These are phyloP conservation scores for Pseudochromis fuscus DNA, from an alignment of 2,797 vertebrate genomes.

Conservation along the genomic window DNA sequence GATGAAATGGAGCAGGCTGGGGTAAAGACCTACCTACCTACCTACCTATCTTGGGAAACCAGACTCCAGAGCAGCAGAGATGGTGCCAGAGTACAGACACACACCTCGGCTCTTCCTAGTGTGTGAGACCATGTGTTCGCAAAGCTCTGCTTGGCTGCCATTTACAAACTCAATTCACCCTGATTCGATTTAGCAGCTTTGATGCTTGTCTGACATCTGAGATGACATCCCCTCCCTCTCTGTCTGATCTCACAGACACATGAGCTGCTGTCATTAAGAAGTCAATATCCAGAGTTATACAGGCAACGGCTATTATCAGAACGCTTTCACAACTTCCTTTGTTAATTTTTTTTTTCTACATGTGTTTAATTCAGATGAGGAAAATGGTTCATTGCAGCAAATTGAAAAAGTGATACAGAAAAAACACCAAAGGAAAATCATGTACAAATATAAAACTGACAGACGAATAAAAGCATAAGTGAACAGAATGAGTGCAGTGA, in stretches of 20 bases:
- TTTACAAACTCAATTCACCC: constrained; percentile 77
- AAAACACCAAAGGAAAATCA: neutral
- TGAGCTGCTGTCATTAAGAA: constrained; percentile 55
- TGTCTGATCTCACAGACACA: constrained; percentile 47
- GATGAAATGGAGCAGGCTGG: no score
- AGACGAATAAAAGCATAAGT: neutral
- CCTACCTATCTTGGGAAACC: constrained; percentile 30
- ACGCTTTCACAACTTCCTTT: constrained; percentile 9
- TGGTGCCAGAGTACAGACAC: constrained; percentile 25
- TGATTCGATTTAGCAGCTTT: constrained; percentile 74
- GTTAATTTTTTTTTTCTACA: neutral
- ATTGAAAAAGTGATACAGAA: neutral
- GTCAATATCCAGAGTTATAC: constrained; percentile 41
- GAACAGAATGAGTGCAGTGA: neutral
- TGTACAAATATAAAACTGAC: neutral
- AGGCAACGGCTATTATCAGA: constrained; percentile 5
- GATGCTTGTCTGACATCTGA: constrained; percentile 72
- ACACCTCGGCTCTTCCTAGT: constrained; percentile 23
- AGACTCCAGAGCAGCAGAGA: constrained; percentile 31
- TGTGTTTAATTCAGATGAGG: neutral
- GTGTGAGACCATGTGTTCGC: constrained; percentile 11
- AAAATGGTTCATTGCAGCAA: neutral
- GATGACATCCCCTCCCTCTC: constrained; percentile 52
- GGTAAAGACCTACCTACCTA: no score
- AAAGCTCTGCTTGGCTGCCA: constrained; percentile 65